These are phyloP conservation scores for Acipenser transmontanus DNA, from an alignment of 2,797 vertebrate genomes.

Conservation along the genomic window DNA sequence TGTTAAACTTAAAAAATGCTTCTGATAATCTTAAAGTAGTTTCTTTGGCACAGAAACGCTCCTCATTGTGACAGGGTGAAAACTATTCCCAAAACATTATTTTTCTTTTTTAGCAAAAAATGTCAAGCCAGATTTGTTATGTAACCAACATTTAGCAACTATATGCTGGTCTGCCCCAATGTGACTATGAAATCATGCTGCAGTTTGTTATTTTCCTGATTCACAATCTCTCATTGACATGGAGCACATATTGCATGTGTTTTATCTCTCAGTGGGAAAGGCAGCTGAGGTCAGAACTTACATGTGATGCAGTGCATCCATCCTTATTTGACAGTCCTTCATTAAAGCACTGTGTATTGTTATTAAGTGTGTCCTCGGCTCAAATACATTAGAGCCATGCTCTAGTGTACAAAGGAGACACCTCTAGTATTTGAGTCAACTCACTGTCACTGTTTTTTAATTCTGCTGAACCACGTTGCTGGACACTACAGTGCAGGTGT, in stretches of 20 bases:
- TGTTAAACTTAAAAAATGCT: too few relatives aligned
- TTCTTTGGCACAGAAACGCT: too few relatives aligned
- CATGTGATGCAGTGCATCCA: neutral
- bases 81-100: too few relatives aligned
- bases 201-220: too few relatives aligned
- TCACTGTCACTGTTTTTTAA: neutral
- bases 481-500: too few relatives aligned
- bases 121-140: too few relatives aligned
- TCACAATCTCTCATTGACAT: neutral
- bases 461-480: neutral
- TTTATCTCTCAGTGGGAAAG: neutral
- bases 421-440: neutral
- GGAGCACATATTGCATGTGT: neutral
- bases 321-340: constrained; percentile 1
- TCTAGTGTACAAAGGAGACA: neutral
- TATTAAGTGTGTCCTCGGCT: neutral
- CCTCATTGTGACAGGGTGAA: too few relatives aligned
- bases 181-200: too few relatives aligned
- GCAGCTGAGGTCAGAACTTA: neutral
- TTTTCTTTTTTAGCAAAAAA: too few relatives aligned
- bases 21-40: too few relatives aligned
- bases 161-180: too few relatives aligned
- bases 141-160: too few relatives aligned
- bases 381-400: neutral
- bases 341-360: constrained; percentile 1